Evolutionary conservation across 2,113 vertebrate species (phyloP).

Genomic region (Ploceus nigricollis): DNA sequence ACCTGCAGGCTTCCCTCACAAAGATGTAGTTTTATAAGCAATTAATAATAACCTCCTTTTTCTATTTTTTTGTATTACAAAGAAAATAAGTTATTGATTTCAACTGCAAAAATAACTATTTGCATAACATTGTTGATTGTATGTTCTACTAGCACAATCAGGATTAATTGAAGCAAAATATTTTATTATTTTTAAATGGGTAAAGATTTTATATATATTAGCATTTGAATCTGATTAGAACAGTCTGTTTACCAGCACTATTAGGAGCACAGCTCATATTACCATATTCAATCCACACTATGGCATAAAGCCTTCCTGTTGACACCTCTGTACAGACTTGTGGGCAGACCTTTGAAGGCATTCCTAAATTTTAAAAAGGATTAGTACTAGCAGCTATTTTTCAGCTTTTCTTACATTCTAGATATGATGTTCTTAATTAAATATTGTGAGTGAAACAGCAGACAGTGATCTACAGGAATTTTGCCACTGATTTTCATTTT

Average conservation of each 20-base stretch:
- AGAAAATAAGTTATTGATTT: constrained; percentile 78
- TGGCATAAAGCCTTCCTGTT: not conserved
- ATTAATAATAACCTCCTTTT: constrained; percentile 64
- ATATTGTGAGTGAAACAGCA: not conserved
- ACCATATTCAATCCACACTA: not conserved
- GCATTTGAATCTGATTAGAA: constrained; percentile 64
- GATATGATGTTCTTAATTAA: not conserved
- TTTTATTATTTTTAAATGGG: constrained; percentile 73
- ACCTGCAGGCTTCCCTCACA: constrained; percentile 35
- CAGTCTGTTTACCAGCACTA: constrained; percentile 54
- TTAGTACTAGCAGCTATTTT: not conserved
- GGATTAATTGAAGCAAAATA: constrained; percentile 71
- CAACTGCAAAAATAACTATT: constrained; percentile 72
- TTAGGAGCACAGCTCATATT: constrained; percentile 14
- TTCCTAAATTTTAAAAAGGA: not conserved
- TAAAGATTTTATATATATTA: constrained; percentile 67
- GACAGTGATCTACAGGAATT: not conserved
- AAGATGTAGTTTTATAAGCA: constrained; percentile 65
- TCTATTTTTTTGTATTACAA: constrained; percentile 57
- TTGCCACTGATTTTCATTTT: not conserved
- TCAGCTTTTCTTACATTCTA: not conserved
- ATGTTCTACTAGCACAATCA: constrained; percentile 65
- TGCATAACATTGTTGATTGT: constrained; percentile 71
- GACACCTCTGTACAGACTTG: not conserved
- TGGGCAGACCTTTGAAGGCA: not conserved